A percentile compares a stretch with the other conserved stretches of the same genome.
These are phyloP conservation scores for Kradibia gibbosae DNA, from an alignment of 1,140 invertebrate genomes.

Conservation along the genomic window DNA sequence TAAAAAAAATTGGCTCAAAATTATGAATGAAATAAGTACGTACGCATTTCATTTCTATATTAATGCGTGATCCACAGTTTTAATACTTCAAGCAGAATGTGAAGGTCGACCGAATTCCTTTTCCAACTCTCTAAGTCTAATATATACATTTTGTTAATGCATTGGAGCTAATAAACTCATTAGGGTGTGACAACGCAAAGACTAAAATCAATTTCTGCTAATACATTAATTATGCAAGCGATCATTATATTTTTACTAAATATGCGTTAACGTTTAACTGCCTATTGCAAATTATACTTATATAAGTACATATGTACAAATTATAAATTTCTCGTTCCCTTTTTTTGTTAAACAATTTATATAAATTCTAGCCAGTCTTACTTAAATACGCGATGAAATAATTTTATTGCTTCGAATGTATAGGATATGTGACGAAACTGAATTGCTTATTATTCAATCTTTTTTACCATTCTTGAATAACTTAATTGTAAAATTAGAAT, in stretches of 20 bases:
- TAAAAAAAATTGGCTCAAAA: not conserved
- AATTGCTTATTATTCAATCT: too few species aligned
- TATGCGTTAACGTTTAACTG: too few species aligned
- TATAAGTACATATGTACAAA: too few species aligned
- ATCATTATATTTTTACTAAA: not conserved
- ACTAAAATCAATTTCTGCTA: not conserved
- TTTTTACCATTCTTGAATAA: too few species aligned
- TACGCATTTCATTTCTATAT: not conserved
- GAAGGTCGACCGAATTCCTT: constrained; percentile 47
- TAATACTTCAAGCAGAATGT: constrained; percentile 33
- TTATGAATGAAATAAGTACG: not conserved
- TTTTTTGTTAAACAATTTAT: too few species aligned
- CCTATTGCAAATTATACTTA: too few species aligned
- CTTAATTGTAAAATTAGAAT: too few species aligned
- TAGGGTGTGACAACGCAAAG: not conserved
- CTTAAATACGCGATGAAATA: too few species aligned
- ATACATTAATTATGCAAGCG: not conserved
- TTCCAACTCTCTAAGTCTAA: constrained; percentile 22
- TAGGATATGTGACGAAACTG: too few species aligned
- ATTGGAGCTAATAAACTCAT: not conserved
- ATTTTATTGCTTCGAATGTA: too few species aligned
- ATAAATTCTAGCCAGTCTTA: too few species aligned
- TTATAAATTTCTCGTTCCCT: too few species aligned
- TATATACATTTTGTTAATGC: constrained; percentile 33
- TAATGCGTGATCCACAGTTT: not conserved